Conservation (phyloP, 2,797 vertebrate genomes). For the Cephalopachus bancanus region DNA sequence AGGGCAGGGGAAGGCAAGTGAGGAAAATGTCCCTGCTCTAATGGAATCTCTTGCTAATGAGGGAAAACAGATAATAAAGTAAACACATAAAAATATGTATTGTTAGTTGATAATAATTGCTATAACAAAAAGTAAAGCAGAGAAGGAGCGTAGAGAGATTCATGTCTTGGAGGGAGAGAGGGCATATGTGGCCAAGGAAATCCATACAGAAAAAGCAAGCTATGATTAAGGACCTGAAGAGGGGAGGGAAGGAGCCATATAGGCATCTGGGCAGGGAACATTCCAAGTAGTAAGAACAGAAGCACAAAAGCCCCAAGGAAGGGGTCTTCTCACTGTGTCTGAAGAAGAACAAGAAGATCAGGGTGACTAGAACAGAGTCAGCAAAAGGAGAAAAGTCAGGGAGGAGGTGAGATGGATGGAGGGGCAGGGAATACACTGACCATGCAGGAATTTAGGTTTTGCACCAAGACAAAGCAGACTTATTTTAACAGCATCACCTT, state of each 20-base stretch:
- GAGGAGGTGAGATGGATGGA: neutral
- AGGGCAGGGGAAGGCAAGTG: neutral
- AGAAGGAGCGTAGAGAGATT: neutral
- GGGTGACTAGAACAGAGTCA: neutral
- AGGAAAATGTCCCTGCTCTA: neutral
- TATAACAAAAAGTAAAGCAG: neutral
- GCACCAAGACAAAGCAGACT: neutral
- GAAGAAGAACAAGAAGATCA: neutral
- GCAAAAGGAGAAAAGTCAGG: neutral
- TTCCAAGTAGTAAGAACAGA: neutral
- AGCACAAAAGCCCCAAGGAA: neutral
- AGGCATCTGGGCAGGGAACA: neutral
- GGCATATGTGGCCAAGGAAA: neutral
- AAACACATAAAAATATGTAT: neutral
- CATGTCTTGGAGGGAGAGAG: neutral
- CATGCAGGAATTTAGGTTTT: neutral
- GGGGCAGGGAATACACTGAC: fast-evolving
- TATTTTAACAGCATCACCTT: neutral
- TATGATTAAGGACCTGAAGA: neutral
- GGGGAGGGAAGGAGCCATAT: neutral
- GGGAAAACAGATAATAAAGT: neutral
- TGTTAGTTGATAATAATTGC: neutral
- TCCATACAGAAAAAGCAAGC: neutral
- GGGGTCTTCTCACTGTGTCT: neutral
- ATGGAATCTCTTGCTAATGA: neutral